These are phyloP conservation scores for Ditula angustiorana DNA, from an alignment of 2,888 invertebrate genomes.

Conservation along the genomic window DNA sequence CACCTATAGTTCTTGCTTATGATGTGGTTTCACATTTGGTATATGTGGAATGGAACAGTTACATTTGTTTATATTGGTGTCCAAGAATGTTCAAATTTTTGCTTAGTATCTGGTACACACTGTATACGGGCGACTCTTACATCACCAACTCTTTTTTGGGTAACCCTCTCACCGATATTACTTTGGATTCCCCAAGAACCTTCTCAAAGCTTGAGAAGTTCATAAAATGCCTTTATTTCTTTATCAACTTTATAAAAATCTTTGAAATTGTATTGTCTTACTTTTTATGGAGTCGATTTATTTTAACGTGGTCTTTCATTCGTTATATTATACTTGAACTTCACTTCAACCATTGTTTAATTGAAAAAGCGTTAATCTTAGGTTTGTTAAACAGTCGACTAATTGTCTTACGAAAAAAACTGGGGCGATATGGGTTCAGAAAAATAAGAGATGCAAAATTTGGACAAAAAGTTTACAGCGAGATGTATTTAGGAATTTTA, in stretches of 20 bases:
- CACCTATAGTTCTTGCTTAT: not conserved
- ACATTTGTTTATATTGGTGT: not conserved
- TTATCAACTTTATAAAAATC: too few species aligned
- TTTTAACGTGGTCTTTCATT: not conserved
- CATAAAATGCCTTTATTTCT: not conserved
- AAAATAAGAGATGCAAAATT: not conserved
- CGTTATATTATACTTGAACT: not conserved
- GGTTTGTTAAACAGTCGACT: not conserved
- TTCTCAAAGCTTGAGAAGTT: not conserved
- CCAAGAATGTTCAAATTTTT: not conserved
- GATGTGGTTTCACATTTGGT: not conserved
- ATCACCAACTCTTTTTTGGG: not conserved
- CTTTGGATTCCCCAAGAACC: not conserved
- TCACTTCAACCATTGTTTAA: not conserved
- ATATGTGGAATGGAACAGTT: not conserved
- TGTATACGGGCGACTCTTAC: not conserved
- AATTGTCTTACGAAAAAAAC: not conserved
- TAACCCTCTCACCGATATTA: not conserved
- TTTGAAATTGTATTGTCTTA: not conserved
- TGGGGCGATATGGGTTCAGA: conserved; percentile 2
- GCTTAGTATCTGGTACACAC: not conserved
- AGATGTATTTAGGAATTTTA: not conserved
- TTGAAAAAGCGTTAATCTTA: not conserved
- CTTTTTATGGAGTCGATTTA: not conserved
- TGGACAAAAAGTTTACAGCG: not conserved